phyloP scores from a whole-genome alignment of 2,888 invertebrate species.

The Halictus ligatus region DNA sequence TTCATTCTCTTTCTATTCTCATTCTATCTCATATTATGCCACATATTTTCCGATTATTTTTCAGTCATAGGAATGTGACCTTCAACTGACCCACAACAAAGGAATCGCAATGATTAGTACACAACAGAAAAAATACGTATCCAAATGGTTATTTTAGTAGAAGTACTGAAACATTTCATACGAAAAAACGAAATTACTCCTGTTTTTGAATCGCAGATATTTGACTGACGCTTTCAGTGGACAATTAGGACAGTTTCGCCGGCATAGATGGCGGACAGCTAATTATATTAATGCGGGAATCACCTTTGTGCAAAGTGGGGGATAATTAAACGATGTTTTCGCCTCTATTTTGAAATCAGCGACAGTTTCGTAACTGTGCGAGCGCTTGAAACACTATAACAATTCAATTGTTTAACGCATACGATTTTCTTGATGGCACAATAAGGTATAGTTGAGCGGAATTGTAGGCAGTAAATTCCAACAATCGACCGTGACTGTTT shows the following conservation, averaged over 20 bases:
- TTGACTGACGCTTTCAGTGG: conserved; percentile 6
- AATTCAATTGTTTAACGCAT: neutral
- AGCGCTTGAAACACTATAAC: neutral
- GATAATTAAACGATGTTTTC: neutral
- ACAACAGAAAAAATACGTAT: too few relatives aligned
- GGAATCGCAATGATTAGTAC: too few relatives aligned
- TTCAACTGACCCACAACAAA: too few relatives aligned
- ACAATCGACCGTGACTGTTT: conserved; percentile 15
- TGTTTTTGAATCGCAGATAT: too few relatives aligned
- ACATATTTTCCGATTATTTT: too few relatives aligned
- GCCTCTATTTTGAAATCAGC: neutral
- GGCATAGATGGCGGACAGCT: neutral
- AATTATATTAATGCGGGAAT: neutral
- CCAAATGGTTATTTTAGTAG: too few relatives aligned
- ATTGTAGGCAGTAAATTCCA: conserved; percentile 13
- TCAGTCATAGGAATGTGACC: too few relatives aligned
- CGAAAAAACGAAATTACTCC: too few relatives aligned
- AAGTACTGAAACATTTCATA: too few relatives aligned
- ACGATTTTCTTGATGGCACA: neutral
- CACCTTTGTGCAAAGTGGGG: neutral
- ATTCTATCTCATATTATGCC: too few relatives aligned
- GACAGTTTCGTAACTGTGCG: neutral
- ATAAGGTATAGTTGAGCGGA: neutral
- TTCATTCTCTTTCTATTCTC: too few relatives aligned
- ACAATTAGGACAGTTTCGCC: neutral